These are phyloP conservation scores for Leptinotarsa haldemani DNA, from an alignment of 2,888 invertebrate genomes.

Conservation along the genomic window DNA sequence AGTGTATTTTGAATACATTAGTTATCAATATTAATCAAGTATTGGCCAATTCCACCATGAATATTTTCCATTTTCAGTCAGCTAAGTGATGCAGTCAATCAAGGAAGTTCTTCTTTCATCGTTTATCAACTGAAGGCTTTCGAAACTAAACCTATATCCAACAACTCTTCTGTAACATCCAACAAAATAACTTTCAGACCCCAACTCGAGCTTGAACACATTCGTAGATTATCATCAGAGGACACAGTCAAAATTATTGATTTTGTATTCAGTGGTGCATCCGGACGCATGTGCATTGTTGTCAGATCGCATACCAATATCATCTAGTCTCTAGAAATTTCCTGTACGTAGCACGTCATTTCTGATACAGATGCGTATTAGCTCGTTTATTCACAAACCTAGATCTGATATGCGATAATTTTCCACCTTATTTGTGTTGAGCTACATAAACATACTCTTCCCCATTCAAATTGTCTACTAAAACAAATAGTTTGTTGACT, in stretches of 20 bases:
- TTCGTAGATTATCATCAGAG: slow-evolving; percentile 19
- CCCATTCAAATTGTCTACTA: not conserved
- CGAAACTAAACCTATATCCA: no score
- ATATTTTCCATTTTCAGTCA: no score
- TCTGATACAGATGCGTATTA: not conserved
- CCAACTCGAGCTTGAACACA: not conserved
- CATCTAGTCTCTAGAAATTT: not conserved
- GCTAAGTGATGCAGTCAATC: no score
- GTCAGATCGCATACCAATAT: slow-evolving; percentile 41
- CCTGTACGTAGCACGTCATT: not conserved
- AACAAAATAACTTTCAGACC: not conserved
- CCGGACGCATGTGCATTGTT: slow-evolving; percentile 58
- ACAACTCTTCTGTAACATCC: not conserved
- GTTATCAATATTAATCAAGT: no score
- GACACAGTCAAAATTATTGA: slow-evolving; percentile 50
- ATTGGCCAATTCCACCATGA: no score
- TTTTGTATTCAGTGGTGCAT: slow-evolving; percentile 54
- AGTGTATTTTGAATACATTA: no score
- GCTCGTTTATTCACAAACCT: not conserved
- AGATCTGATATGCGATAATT: no score
- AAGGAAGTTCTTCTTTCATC: no score
- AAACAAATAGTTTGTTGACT: no score
- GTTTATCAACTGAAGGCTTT: no score
- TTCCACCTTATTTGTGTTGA: no score
- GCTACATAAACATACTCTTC: no score